Conservation (phyloP, 30 jellyfish, hydroid and myxozoan genomes). For the Turritopsis dohrnii region DNA sequence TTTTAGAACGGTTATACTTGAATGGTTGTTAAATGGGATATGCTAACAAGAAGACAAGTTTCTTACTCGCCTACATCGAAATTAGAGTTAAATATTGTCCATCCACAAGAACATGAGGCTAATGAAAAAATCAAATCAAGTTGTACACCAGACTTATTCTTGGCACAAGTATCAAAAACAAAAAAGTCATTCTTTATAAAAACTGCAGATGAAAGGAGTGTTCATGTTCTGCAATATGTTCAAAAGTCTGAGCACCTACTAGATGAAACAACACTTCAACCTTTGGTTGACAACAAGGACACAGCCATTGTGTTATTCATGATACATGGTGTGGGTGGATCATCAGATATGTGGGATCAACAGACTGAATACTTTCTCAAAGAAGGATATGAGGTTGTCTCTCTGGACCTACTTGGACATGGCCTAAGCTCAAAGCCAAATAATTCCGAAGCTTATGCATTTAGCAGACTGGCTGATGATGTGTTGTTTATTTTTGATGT, state of each 20-base stretch:
- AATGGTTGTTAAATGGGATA: not conserved
- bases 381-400: slow-evolving; percentile 66
- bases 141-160: not conserved
- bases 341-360: slow-evolving; percentile 73
- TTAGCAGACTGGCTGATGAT: slow-evolving; percentile 68
- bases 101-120: not conserved
- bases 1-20: not conserved
- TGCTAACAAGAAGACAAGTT: not conserved
- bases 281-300: not conserved
- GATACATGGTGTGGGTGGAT: slow-evolving; percentile 97
- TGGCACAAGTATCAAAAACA: not conserved
- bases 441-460: slow-evolving; percentile 35
- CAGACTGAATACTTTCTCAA: slow-evolving; percentile 54
- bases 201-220: slow-evolving; percentile 32
- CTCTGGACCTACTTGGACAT: slow-evolving; percentile 94
- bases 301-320: slow-evolving; percentile 38
- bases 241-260: slow-evolving; percentile 13
- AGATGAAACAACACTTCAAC: slow-evolving; percentile 12
- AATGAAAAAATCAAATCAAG: not conserved
- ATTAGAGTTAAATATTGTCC: not conserved
- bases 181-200: slow-evolving; percentile 39
- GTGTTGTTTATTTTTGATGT: slow-evolving; percentile 66
- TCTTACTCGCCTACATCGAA: not conserved
- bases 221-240: slow-evolving; percentile 57
- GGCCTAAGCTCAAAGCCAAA: slow-evolving; percentile 90